Base-by-base conservation (phyloP, 2,113 vertebrate genomes). In the Neogobius melanostomus region DNA sequence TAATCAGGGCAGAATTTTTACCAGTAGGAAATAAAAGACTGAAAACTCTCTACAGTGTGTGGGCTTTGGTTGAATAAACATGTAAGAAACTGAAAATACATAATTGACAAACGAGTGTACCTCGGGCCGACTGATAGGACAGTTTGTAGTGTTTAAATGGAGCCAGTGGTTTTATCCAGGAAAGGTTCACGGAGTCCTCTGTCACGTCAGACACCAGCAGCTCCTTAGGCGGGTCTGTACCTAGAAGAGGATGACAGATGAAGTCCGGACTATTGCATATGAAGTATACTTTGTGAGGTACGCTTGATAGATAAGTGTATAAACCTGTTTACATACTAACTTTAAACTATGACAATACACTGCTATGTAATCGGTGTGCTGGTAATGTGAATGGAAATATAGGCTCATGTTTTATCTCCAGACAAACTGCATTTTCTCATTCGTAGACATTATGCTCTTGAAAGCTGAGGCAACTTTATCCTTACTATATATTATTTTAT, bases 111-210 rank as follows among this genome's bases (percentile, higher is more conserved):
- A 36, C 4, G 28, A 36, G 28, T 36, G 28, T 88, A 98, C 96
- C 97, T 96, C 92, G 94, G 0, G 88, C 90, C 2, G 94, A 93
- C 45, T 93, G 93, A 82, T 96, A 98, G 2, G 95, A 95, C 67
- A 99, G 92, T 71, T 95, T 95, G 10, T 99, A 99, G 84, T 97
- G 95, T 80, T 98, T 95, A 1, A 98, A 95, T 14, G 89, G 59
- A 66, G 96, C 92, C 0, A 93, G 66, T 0, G 97, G 97, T 77
- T 90, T 91, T 61, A 89, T 92, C 98, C 98, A 99, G 64, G 92
- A 94, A 66, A 99, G 56, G 0, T 75, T 89, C 76, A 98, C 88
- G 0, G 94, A 92, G 66, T 97, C 94, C 77, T 97, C 95, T 0
- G 95, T 96, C 73, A 98, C 83, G 0, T 95, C 96, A 5, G 93